Conservation (phyloP, 2,888 invertebrate species). For the Eumerus sabulonum region DNA sequence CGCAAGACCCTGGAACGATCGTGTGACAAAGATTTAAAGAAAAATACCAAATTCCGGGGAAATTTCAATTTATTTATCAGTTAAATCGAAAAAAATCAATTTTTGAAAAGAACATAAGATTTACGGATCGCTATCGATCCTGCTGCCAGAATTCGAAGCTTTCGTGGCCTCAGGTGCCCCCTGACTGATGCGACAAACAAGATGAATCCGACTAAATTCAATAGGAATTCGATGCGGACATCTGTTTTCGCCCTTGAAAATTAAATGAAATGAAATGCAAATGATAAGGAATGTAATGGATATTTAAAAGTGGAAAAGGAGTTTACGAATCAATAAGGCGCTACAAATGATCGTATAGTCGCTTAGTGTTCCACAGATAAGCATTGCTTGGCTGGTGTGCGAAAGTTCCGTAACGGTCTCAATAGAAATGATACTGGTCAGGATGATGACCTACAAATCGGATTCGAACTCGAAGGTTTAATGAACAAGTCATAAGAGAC, state of each 20-base stretch:
- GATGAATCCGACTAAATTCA: constrained; percentile 72
- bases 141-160: constrained; percentile 71
- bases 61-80: background rate
- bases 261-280: too few relatives aligned
- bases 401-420: constrained; percentile 72
- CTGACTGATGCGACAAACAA: constrained; percentile 73
- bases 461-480: background rate
- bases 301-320: too few relatives aligned
- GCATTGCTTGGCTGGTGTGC: constrained; percentile 74
- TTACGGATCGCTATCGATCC: constrained; percentile 74
- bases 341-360: constrained; percentile 74
- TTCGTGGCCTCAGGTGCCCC: constrained; percentile 74
- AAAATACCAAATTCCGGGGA: background rate
- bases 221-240: constrained; percentile 73
- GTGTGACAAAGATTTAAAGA: background rate
- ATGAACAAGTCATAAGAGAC: too few relatives aligned
- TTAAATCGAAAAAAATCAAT: constrained; percentile 45
- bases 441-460: constrained; percentile 71
- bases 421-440: constrained; percentile 72
- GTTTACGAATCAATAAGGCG: constrained; percentile 72
- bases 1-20: constrained; percentile 73
- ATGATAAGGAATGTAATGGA: too few relatives aligned
- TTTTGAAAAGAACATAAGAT: constrained; percentile 72
- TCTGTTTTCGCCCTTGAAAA: constrained; percentile 72
- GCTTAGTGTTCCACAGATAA: constrained; percentile 74